phyloP scores from a whole-genome alignment of 1,140 invertebrate species.

The Venturia canescens region DNA sequence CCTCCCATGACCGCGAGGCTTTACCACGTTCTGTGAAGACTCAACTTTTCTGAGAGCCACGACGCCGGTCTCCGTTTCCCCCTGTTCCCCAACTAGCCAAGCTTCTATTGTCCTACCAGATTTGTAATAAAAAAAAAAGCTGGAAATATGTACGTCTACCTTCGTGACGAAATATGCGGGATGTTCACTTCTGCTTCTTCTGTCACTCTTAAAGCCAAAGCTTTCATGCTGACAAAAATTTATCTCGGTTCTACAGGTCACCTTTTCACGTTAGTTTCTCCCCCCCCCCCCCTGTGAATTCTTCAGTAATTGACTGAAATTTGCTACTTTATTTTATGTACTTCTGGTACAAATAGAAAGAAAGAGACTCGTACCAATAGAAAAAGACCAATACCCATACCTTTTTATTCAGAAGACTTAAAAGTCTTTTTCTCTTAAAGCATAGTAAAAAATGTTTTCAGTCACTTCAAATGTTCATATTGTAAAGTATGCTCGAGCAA shows the following conservation, averaged over 20 bases:
- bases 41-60: neutral
- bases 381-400: too few relatives aligned
- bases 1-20: neutral
- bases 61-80: neutral
- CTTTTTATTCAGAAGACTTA: too few relatives aligned
- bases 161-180: neutral
- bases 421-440: too few relatives aligned
- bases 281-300: too few relatives aligned
- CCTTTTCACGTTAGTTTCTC: too few relatives aligned
- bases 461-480: too few relatives aligned
- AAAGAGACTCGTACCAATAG: too few relatives aligned
- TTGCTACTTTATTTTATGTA: too few relatives aligned
- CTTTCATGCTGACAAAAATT: neutral
- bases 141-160: constrained; percentile 3
- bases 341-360: too few relatives aligned
- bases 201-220: neutral
- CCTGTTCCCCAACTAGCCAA: neutral
- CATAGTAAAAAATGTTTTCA: too few relatives aligned
- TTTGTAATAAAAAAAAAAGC: constrained; percentile 39
- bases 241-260: neutral
- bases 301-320: too few relatives aligned
- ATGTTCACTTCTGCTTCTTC: neutral
- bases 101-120: constrained; percentile 22
- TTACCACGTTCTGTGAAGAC: neutral
- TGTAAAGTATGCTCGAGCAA: too few relatives aligned